Percentiles rank a stretch among this genome's conserved stretches.
Conservation (phyloP, 2,888 invertebrate genomes). For the Tineola bisselliella region DNA sequence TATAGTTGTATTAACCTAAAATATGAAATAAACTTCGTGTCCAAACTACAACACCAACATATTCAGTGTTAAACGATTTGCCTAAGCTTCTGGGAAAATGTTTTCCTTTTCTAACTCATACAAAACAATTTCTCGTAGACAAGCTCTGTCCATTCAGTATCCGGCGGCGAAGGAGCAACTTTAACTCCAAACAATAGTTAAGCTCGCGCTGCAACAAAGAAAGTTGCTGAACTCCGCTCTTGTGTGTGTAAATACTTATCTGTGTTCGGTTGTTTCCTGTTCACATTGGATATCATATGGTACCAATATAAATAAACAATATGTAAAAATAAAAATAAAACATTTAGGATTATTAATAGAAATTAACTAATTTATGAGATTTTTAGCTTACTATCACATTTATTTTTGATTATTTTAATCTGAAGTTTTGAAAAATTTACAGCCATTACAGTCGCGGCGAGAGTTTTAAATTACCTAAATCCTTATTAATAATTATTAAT, state of each 20-base stretch:
- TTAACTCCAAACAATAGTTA: constrained; percentile 59
- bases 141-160: constrained; percentile 52
- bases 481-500: too few species aligned
- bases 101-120: constrained; percentile 60
- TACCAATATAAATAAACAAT: not conserved
- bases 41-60: constrained; percentile 3
- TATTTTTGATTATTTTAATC: too few species aligned
- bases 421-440: too few species aligned
- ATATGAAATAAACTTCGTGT: not conserved
- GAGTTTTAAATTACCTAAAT: too few species aligned
- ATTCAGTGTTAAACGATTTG: constrained; percentile 41
- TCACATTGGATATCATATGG: not conserved
- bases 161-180: constrained; percentile 46
- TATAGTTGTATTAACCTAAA: not conserved
- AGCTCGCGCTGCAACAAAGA: constrained; percentile 43
- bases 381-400: too few species aligned
- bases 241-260: constrained; percentile 11
- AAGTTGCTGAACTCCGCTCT: constrained; percentile 29
- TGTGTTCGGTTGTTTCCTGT: constrained; percentile 6
- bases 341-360: too few species aligned
- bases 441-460: too few species aligned
- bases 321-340: too few species aligned
- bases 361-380: too few species aligned
- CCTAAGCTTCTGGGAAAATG: constrained; percentile 57
- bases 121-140: constrained; percentile 57